Conservation (phyloP, 2,113 vertebrate genomes). For the Tachycineta bicolor region DNA sequence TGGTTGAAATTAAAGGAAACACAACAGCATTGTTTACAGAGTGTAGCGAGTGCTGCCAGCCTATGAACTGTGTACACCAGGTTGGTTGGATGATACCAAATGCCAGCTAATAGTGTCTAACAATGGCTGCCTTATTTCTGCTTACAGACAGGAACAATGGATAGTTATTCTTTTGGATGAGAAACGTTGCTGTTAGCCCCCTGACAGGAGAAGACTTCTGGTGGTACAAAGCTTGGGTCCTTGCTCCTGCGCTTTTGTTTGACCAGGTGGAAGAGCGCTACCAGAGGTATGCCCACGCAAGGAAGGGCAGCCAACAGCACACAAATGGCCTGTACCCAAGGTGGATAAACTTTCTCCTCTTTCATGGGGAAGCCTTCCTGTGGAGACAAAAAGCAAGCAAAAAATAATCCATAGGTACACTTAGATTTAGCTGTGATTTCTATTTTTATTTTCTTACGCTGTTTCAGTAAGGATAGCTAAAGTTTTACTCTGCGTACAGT, state of each 20-base stretch:
- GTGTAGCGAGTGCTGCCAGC: not conserved
- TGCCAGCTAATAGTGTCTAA: not conserved
- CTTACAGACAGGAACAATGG: not conserved
- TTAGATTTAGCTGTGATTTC: not conserved
- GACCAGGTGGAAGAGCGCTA: conserved; percentile 71
- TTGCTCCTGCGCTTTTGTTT: not conserved
- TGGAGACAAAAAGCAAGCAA: not conserved
- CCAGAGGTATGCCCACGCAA: conserved; percentile 72
- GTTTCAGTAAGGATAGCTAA: not conserved
- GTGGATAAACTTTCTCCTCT: conserved; percentile 77
- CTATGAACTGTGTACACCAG: not conserved
- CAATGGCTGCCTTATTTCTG: not conserved
- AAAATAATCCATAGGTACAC: not conserved
- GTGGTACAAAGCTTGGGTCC: not conserved
- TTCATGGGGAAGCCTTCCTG: conserved; percentile 81
- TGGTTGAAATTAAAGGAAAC: not conserved
- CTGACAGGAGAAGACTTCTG: conserved; percentile 12
- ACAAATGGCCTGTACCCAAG: conserved; percentile 81
- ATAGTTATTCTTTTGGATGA: not conserved
- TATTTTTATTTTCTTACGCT: not conserved
- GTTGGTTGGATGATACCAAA: not conserved
- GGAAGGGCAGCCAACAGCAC: conserved; percentile 76
- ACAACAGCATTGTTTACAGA: not conserved
- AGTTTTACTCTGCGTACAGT: not conserved
- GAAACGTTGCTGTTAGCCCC: not conserved